Evolutionary conservation across 2,113 vertebrate genomes (phyloP), one percentile per base, ranked within the genome.

Genomic region (Cyprichromis sp.): DNA sequence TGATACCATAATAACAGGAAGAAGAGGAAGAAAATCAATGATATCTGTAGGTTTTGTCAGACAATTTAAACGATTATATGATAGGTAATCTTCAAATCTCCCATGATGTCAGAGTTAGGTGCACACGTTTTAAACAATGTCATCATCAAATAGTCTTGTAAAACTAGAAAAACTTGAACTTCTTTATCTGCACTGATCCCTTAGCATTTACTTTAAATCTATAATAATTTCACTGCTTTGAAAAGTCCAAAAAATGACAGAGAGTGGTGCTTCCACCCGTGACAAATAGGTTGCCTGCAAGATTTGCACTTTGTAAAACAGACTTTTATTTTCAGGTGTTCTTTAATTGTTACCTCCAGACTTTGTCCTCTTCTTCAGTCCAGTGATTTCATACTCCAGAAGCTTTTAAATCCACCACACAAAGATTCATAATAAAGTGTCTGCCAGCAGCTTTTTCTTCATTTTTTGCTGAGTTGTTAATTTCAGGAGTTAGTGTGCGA

Each of bases 391-490:
- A 86, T 89, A 81, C 85, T 83, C 88, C 87, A 87, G 50, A 61
- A 13, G 31, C 45, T 83, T 94, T 91, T 54, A 92, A 89, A 88
- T 93, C 89, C 88, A 89, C 86, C 89, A 87, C 83, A 92, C 82
- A 91, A 71, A 50, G 73, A 52, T 31, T 89, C 83, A 87, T 87
- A 82, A 57, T 91, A 82, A 83, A 29, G 57, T 63, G 24, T 78
- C 82, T 91, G 68, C 87, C 86, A 71, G 80, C 66, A 50, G 79
- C 54, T 85, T 55, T 17, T n/a, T 14, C 81, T 90, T 84, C 66
- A 61, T 86, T 78, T 91, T 79, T 47, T 81, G 57, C 85, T 71
- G 57, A 85, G 82, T 55, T 86, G 14, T 63, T 78, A 83, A 10
- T 29, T n/a, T 76, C 29, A 73, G 31, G 31, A 6, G 81, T 59